Percentiles rank a stretch among this genome's conserved stretches.
phyloP scores from a whole-genome alignment of 2,797 vertebrate species.

The Acomys russatus region DNA sequence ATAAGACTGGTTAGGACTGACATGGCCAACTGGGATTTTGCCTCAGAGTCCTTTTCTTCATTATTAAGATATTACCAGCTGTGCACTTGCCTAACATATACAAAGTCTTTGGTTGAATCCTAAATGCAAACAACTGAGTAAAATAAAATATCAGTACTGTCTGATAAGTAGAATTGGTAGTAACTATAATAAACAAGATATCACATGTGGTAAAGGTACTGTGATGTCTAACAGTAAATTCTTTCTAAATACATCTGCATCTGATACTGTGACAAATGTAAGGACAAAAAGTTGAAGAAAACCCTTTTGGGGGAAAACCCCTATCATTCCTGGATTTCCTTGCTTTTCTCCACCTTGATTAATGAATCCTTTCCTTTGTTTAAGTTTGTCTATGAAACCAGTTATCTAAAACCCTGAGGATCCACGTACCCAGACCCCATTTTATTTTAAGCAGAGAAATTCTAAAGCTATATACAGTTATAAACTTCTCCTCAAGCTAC shows the following conservation, averaged over 20 bases:
- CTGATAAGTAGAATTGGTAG: background rate
- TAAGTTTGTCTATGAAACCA: background rate
- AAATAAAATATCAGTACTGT: background rate
- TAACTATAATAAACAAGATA: background rate
- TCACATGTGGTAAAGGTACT: background rate
- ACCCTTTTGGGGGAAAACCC: background rate
- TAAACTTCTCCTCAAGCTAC: background rate
- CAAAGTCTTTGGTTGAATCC: background rate
- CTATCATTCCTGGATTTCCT: too few species aligned
- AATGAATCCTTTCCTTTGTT: background rate
- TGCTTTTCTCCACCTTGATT: background rate
- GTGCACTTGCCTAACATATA: background rate
- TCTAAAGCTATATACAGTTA: background rate
- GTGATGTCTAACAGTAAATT: too few species aligned
- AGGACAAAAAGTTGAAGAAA: background rate
- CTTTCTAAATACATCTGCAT: background rate
- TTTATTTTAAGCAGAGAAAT: background rate
- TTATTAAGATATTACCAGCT: background rate
- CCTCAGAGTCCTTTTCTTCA: background rate
- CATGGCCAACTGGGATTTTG: background rate
- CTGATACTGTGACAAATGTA: background rate
- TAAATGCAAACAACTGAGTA: background rate
- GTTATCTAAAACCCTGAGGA: background rate
- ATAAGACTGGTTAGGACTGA: background rate
- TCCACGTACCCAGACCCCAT: background rate